Evolutionary conservation across 2,888 invertebrate genomes (phyloP).

Genomic region (Hyppa rectilinea): DNA sequence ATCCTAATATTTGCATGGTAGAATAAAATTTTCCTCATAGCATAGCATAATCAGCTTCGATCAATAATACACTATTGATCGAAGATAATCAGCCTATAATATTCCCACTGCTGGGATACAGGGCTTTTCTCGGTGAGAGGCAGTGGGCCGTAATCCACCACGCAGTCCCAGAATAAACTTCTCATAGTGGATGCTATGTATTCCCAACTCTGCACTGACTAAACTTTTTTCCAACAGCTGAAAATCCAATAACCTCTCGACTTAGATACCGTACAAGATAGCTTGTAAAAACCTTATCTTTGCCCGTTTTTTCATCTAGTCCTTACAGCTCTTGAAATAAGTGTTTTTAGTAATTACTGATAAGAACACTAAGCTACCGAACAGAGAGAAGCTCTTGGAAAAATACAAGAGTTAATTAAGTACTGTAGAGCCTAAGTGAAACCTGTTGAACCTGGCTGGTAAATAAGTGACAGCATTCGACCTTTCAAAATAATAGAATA

Average conservation of each 20-base stretch:
- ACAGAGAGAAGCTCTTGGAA: not conserved
- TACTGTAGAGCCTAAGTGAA: too few species aligned
- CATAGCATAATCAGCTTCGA: too few species aligned
- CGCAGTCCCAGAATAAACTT: too few species aligned
- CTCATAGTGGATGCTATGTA: slow-evolving; percentile 1
- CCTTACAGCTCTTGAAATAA: slow-evolving; percentile 2
- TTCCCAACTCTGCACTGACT: slow-evolving; percentile 15
- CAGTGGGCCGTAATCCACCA: too few species aligned
- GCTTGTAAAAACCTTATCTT: not conserved
- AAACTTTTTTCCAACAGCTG: slow-evolving; percentile 19
- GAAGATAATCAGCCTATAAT: too few species aligned
- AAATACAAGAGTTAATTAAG: slow-evolving; percentile 21
- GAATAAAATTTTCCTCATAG: not conserved
- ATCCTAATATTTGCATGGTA: not conserved
- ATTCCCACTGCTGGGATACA: too few species aligned
- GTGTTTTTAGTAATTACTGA: not conserved
- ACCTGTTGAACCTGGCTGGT: too few species aligned
- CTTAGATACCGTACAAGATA: not conserved
- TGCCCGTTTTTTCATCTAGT: slow-evolving; percentile 1
- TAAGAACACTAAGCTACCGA: slow-evolving; percentile 5
- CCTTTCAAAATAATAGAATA: too few species aligned
- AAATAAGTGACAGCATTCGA: too few species aligned
- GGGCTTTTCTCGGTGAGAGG: too few species aligned
- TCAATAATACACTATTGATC: too few species aligned
- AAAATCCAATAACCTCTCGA: slow-evolving; percentile 6